Conservation (phyloP, 2,888 invertebrate species). For the Drosophila emarginata region DNA sequence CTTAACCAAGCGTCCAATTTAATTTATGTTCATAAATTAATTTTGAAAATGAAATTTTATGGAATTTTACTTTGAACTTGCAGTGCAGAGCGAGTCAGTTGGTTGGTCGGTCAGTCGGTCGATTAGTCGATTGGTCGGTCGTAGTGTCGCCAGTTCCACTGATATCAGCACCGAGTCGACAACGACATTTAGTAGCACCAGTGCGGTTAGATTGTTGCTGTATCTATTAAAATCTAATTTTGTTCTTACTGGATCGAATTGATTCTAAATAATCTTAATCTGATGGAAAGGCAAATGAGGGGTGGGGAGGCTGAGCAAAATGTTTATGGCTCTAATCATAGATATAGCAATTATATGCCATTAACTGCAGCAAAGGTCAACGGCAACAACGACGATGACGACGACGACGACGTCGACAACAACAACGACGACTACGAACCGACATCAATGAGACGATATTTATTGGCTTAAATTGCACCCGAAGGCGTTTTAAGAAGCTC, state of each 20-base stretch:
- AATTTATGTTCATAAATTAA: constrained; percentile 77
- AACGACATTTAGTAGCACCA: constrained; percentile 10
- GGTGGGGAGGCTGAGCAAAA: neutral
- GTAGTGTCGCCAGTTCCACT: neutral
- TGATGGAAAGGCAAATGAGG: neutral
- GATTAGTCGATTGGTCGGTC: neutral
- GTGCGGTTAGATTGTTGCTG: constrained; percentile 21
- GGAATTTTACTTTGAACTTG: constrained; percentile 72
- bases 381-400: neutral
- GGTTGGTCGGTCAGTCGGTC: neutral
- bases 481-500: neutral
- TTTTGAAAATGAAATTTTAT: constrained; percentile 69
- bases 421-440: neutral
- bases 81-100: constrained; percentile 35
- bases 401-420: neutral
- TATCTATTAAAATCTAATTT: constrained; percentile 53
- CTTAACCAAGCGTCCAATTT: constrained; percentile 43
- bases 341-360: constrained; percentile 2
- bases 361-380: constrained; percentile 7
- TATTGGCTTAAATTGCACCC: neutral
- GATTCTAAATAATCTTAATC: constrained; percentile 9
- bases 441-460: neutral
- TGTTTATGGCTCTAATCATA: neutral
- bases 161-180: constrained; percentile 22
- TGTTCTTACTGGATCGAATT: constrained; percentile 26